These are phyloP conservation scores for Hydroisotoma schaefferi DNA, from an alignment of 2,888 invertebrate genomes.

Conservation along the genomic window DNA sequence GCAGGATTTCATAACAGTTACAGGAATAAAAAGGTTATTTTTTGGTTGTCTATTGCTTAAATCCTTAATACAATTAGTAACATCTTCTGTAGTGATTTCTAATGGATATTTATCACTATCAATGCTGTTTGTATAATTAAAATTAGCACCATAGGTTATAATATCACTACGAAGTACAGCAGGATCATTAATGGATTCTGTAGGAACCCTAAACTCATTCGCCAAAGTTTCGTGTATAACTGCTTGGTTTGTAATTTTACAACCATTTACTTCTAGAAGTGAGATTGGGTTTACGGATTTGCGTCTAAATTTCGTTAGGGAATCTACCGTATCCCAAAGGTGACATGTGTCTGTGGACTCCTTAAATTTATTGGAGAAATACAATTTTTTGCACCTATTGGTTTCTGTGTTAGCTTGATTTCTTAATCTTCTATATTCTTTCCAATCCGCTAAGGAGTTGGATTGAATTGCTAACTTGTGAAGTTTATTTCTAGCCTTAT, in stretches of 20 bases:
- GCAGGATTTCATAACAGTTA: slow-evolving; percentile 10
- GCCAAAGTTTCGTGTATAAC: not conserved
- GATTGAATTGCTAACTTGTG: not conserved
- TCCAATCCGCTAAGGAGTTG: not conserved
- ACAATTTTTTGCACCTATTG: not conserved
- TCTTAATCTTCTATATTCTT: slow-evolving; percentile 1
- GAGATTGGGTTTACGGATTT: not conserved
- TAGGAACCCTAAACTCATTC: not conserved
- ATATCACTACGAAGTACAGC: not conserved
- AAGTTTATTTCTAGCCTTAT: not conserved
- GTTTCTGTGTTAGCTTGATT: not conserved
- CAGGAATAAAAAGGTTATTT: not conserved
- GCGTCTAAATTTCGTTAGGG: slow-evolving; percentile 5
- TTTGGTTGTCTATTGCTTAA: slow-evolving; percentile 8
- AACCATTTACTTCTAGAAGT: not conserved
- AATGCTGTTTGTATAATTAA: not conserved
- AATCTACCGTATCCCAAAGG: slow-evolving; percentile 12
- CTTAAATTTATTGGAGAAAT: slow-evolving; percentile 7
- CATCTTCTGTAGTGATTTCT: not conserved
- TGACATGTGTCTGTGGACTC: not conserved
- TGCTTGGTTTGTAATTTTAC: not conserved
- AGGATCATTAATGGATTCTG: not conserved
- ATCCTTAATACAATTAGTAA: not conserved
- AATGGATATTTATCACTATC: not conserved
- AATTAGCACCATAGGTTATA: not conserved